Conservation (phyloP, 2,113 vertebrate species). For the Oncorhynchus nerka region DNA sequence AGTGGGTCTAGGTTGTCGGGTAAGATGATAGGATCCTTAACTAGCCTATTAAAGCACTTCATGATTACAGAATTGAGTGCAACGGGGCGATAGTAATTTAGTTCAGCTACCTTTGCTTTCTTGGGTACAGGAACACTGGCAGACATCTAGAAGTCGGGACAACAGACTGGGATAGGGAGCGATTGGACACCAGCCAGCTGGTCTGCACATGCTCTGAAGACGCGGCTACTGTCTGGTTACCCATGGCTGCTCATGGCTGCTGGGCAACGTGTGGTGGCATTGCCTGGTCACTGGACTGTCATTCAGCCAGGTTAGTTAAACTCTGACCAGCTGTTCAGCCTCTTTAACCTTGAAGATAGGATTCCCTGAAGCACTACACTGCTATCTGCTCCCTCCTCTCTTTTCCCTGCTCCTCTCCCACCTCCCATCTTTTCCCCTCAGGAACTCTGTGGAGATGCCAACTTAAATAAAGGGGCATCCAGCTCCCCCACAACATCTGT, state of each 20-base stretch:
- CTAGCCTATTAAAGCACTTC: too few species aligned
- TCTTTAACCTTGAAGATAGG: conserved; percentile 2
- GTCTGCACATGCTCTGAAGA: too few species aligned
- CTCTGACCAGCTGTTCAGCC: conserved; percentile 3
- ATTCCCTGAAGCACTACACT: conserved; percentile 2
- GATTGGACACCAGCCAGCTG: too few species aligned
- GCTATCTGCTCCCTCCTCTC: neutral
- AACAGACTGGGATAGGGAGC: too few species aligned
- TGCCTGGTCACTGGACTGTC: neutral
- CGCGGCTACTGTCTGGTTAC: too few species aligned
- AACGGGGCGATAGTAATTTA: too few species aligned
- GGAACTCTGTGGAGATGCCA: neutral
- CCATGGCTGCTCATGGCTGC: neutral
- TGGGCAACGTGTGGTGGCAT: neutral
- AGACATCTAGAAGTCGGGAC: too few species aligned
- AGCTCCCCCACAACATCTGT: conserved; percentile 19
- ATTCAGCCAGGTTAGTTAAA: neutral
- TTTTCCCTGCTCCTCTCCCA: neutral
- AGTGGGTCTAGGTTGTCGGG: too few species aligned
- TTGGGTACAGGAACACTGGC: too few species aligned
- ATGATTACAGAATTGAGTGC: too few species aligned
- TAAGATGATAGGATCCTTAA: too few species aligned
- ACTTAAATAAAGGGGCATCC: conserved; percentile 11
- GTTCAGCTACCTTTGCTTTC: too few species aligned
- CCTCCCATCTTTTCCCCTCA: neutral